Evolutionary conservation across 2,888 invertebrate species (phyloP), one percentile per base, ranked within the genome.

Genomic region (Carterocephalus palaemon): DNA sequence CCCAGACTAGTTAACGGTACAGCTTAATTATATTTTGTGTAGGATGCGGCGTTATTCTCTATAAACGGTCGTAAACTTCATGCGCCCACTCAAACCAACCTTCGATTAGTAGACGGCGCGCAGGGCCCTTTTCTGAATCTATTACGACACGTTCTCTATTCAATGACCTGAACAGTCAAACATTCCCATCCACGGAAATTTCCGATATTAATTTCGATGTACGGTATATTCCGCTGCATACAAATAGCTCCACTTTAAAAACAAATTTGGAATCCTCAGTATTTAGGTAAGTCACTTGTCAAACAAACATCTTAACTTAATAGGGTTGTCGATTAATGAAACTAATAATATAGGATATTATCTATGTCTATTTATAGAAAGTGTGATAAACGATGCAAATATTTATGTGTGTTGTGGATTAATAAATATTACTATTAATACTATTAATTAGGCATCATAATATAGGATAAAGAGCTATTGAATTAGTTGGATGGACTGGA

Each of bases 211-310:
- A 13, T 12, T 10, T 40, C 32, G 8, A 19, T 26, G 7, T 1
- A n/a, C 8, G 42, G 26, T 34, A 26, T 42, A 26, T 42, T 42
- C 42, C 42, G 20, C 13, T 34, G 42, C 20, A 34, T 19, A 28
- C 15, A 26, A 16, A n/a, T n/a, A n/a, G n/a, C 2, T 2, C 3
- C 12, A 7, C 24, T 15, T 42, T 34, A 33, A 33, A 42, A 42
- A 19, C 32, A 32, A 4, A 24, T 40, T 23, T 23, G 12, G 1
- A 17, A 12, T 10, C 31, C 15, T 20, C 20, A 16, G 28, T 28
- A 15, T 26, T 19, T 5, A 34, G 34, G 26, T 26, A 33, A 15
- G 20, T 26, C 24, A 8, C 10, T 24, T 34, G n/a, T 20, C 24
- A 12, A n/a, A n/a, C n/a, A n/a, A n/a, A n/a, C n/a, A 23, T 40